Evolutionary conservation across 1,140 invertebrate species (phyloP).

Genomic region (Drosophila eugracilis): DNA sequence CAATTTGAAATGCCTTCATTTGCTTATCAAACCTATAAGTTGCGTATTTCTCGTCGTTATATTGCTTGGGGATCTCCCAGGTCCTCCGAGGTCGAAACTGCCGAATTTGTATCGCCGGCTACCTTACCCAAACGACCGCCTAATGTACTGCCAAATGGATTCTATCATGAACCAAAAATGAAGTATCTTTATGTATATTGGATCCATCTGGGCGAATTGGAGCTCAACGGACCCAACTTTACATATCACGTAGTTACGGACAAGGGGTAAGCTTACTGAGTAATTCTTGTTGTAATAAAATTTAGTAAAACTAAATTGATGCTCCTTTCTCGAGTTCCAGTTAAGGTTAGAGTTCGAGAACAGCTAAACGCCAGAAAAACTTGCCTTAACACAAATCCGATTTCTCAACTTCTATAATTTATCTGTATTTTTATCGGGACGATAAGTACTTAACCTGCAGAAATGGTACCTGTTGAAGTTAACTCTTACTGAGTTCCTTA

Average conservation of each 20-base stretch:
- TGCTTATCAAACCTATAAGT: not conserved
- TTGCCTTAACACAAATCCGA: too few species aligned
- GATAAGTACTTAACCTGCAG: too few species aligned
- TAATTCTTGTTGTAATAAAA: too few species aligned
- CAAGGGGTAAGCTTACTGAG: not conserved
- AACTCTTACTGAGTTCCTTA: too few species aligned
- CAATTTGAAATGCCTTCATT: too few species aligned
- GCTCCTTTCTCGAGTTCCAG: too few species aligned
- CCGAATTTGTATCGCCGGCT: not conserved
- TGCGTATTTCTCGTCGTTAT: constrained; percentile 4
- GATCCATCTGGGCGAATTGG: not conserved
- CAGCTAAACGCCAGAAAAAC: too few species aligned
- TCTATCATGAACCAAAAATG: not conserved
- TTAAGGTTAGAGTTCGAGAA: too few species aligned
- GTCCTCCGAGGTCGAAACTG: not conserved
- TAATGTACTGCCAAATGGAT: constrained; percentile 1
- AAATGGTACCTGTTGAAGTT: too few species aligned
- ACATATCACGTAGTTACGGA: not conserved
- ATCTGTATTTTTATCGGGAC: too few species aligned
- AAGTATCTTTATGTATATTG: constrained; percentile 9
- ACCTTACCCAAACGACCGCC: not conserved
- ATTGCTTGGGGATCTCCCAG: not conserved
- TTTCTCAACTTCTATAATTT: too few species aligned
- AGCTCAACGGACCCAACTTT: constrained; percentile 15
- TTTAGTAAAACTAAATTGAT: too few species aligned